Base-by-base conservation (phyloP, 2,797 vertebrate genomes). In the Carduelis carduelis region DNA sequence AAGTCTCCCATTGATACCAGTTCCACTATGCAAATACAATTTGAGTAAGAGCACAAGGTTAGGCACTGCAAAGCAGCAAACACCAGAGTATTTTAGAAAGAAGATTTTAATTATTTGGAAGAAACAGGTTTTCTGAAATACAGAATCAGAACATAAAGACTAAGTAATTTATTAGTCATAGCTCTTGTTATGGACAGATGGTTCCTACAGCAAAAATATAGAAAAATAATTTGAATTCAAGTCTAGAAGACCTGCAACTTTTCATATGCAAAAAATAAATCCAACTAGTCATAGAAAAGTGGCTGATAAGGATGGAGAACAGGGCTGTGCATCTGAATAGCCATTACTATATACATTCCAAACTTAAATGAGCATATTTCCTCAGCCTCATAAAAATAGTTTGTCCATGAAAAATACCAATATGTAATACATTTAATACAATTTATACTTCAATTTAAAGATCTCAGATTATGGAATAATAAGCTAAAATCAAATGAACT, bases 401-500 rank as follows among this genome's bases (percentile, higher is more conserved):
- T 92, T 82, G 91, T 91, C 78, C 89, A 78, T 87, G 94, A 94
- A 96, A 97, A 97, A 95, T 96, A 97, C 81, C 93, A 85, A 41
- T 87, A 95, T 89, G 90, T 68, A 93, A 85, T 92, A 95, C 86
- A 91, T 95, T 91, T 90, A 86, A 93, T 97, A 95, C 83, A 89
- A 93, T 91, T 96, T 90, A 90, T 94, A 95, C 59, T 87, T 93
- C 76, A 83, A 83, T 89, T 94, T 90, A 84, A 97, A 84, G 86
- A 94, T 79, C 63, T 92, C 63, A 63, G 86, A 83, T 87, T 94
- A 96, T 87, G 78, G 91, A 94, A 86, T 85, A 95, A 94, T 75
- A 96, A 72, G 79, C 63, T 93, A 90, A 87, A 97, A 76, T 97
- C 93, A 97, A 97, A 97, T 80, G 57, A 95, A 97, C 95, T 95